These are phyloP conservation scores for Microcaecilia unicolor DNA, from an alignment of 2,797 vertebrate species.

Conservation along the genomic window DNA sequence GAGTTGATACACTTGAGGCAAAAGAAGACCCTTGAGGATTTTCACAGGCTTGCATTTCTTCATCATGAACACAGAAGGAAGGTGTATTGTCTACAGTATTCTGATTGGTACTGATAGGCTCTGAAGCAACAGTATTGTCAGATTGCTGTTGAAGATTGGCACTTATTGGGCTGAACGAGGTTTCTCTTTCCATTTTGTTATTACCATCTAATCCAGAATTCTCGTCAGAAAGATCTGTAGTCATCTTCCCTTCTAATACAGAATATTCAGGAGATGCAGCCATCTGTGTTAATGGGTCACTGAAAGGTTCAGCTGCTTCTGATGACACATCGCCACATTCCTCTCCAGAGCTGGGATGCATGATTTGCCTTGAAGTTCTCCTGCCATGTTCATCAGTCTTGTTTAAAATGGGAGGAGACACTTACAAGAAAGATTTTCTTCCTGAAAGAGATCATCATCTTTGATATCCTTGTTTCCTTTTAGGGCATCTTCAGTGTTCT, in stretches of 20 bases:
- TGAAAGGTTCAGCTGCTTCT: neutral
- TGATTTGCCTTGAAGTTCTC: neutral
- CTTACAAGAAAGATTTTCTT: neutral
- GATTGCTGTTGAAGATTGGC: neutral
- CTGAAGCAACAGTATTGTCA: neutral
- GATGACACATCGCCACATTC: neutral
- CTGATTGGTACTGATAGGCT: neutral
- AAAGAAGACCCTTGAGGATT: neutral
- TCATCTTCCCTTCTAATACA: neutral
- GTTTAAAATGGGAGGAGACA: neutral
- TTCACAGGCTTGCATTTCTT: conserved; percentile 5
- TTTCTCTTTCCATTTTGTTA: neutral
- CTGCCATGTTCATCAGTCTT: conserved; percentile 1
- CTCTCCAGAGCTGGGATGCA: neutral
- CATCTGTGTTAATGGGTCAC: neutral
- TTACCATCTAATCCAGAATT: neutral
- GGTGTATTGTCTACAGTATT: neutral
- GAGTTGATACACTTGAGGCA: neutral
- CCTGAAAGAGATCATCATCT: neutral
- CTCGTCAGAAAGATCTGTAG: neutral
- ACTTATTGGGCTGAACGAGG: neutral
- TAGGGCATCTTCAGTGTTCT: neutral
- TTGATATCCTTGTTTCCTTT: neutral
- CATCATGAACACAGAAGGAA: neutral
- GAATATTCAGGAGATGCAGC: neutral